These are phyloP conservation scores for Drosophila gaucha DNA, from an alignment of 2,888 invertebrate species.

Conservation along the genomic window DNA sequence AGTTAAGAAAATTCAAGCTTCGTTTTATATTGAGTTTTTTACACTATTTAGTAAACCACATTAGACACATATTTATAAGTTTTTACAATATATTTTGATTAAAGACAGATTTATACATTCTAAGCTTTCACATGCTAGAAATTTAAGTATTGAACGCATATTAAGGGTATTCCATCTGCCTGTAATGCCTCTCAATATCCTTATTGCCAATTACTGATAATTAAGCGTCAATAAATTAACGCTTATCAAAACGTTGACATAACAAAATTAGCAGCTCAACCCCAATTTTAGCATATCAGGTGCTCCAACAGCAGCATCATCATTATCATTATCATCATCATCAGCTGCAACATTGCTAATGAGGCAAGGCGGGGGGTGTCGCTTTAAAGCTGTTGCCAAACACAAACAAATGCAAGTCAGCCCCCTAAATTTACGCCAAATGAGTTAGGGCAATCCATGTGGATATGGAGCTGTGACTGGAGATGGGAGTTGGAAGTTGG, in stretches of 20 bases:
- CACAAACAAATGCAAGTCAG: slow-evolving; percentile 59
- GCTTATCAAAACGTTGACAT: slow-evolving; percentile 62
- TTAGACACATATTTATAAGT: too few relatives aligned
- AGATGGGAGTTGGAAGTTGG: not conserved
- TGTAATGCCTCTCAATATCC: not conserved
- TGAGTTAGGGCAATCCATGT: slow-evolving; percentile 3
- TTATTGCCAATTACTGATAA: not conserved
- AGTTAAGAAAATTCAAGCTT: too few relatives aligned
- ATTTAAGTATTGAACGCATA: too few relatives aligned
- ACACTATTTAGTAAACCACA: too few relatives aligned
- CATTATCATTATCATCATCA: slow-evolving; percentile 4
- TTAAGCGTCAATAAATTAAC: slow-evolving; percentile 63
- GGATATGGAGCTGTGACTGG: slow-evolving; percentile 5
- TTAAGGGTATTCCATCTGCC: not conserved
- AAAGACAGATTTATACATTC: too few relatives aligned
- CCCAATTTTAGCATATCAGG: slow-evolving; percentile 21
- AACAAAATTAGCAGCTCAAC: slow-evolving; percentile 36
- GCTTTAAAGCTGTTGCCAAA: slow-evolving; percentile 51
- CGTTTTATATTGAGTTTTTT: too few relatives aligned
- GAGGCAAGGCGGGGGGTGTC: slow-evolving; percentile 19
- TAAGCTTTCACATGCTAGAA: too few relatives aligned
- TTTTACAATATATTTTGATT: too few relatives aligned
- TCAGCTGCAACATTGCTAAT: slow-evolving; percentile 35
- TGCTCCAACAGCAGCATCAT: slow-evolving; percentile 19
- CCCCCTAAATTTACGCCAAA: not conserved